These are phyloP conservation scores for Pyrrhia umbra DNA, from an alignment of 2,888 invertebrate genomes.

Conservation along the genomic window DNA sequence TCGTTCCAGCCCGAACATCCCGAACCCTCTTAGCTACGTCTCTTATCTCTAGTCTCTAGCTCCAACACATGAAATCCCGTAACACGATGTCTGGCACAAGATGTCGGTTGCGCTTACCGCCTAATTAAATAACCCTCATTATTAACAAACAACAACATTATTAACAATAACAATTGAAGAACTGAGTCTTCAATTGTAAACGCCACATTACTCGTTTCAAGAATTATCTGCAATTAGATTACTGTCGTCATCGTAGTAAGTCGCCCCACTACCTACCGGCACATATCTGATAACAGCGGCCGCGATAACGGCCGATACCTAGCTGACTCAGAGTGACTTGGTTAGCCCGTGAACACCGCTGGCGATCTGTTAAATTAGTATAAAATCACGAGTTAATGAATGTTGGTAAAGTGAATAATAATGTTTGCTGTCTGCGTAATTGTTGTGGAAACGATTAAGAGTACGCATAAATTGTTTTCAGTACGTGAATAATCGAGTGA, in stretches of 20 bases:
- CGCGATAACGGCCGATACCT: conserved; percentile 81
- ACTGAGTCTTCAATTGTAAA: background rate
- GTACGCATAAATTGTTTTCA: conserved; percentile 61
- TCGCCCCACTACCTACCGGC: conserved; percentile 47
- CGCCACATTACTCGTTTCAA: conserved; percentile 12
- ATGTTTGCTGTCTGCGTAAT: conserved; percentile 16
- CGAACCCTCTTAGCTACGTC: conserved; percentile 7
- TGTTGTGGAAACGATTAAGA: conserved; percentile 4
- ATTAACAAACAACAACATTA: background rate
- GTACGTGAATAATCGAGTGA: conserved; percentile 69
- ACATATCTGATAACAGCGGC: conserved; percentile 84
- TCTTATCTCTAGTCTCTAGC: no score
- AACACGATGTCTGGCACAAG: conserved; percentile 12
- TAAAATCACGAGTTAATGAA: conserved; percentile 29
- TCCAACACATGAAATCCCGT: conserved; percentile 1
- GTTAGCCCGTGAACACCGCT: conserved; percentile 61
- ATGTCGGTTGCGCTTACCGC: conserved; percentile 3
- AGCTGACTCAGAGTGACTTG: conserved; percentile 80
- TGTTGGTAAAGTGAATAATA: conserved; percentile 36
- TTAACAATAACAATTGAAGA: background rate
- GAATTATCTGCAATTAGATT: conserved; percentile 42
- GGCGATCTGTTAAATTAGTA: conserved; percentile 38
- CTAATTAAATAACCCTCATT: no score
- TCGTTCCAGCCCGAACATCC: conserved; percentile 1
- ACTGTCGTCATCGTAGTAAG: conserved; percentile 45